Evolutionary conservation across 2,888 invertebrate genomes (phyloP), one percentile per base, ranked within the genome.

Genomic region (Scaptomyza cyrtandrae): DNA sequence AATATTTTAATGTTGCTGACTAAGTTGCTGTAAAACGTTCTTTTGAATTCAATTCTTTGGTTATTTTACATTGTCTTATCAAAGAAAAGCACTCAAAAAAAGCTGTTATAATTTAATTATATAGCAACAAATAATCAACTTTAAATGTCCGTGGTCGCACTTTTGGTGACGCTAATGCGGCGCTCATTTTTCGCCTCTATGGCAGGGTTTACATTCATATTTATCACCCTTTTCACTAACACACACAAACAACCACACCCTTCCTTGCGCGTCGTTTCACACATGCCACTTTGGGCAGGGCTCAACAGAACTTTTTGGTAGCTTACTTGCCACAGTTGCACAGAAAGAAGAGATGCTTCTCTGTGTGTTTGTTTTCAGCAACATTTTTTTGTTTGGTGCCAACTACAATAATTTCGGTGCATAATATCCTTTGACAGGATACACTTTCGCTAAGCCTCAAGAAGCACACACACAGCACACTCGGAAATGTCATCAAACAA

Each of bases 381-480:
- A 74, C 67, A 16, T 16, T 58, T 77, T 74, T 74, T 78, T 78
- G 71, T 78, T 78, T 75, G 80, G 69, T 71, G 73, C 72, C 71
- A 79, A 81, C 54, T 71, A 73, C 75, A 80, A 80, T 81, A 80
- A 78, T 78, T 80, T 80, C 64, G 66, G 66, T 78, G 80, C 80
- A 78, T 79, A 80, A 82, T 79, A 71, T 75, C 76, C 79, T 82
- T 79, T 81, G 80, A 80, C 80, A 80, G 82, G 79, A 81, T 78
- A 81, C 80, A 79, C 80, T 75, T 82, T 78, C 80, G 83, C 74
- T 79, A 79, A 82, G 83, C 80, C 76, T 70, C 76, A 72, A 68
- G 67, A 59, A 75, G 72, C 75, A 70, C 72, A 69, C 72, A 69
- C 68, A 68, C 75, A 61, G 78, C 75, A 71, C 55, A 69, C 80